phyloP scores from a whole-genome alignment of 2,888 invertebrate species.

The Cosmopolites sordidus region DNA sequence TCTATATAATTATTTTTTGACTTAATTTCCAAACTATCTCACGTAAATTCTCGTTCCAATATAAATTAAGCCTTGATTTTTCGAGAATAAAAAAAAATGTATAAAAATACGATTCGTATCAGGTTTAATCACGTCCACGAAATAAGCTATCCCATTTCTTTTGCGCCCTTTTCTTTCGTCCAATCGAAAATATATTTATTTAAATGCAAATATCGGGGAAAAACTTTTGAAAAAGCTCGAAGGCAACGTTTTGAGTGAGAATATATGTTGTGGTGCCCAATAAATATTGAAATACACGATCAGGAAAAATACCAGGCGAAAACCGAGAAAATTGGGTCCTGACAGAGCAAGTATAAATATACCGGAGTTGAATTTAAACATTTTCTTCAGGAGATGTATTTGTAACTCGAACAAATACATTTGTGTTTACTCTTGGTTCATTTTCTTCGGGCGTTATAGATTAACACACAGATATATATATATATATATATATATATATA shows the following conservation, averaged over 20 bases:
- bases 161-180: neutral
- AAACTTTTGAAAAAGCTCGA: constrained; percentile 1
- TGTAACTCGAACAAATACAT: too few species aligned
- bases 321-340: constrained; percentile 2
- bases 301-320: neutral
- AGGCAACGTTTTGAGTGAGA: constrained; percentile 15
- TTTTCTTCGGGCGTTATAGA: too few species aligned
- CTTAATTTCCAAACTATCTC: too few species aligned
- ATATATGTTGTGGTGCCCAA: constrained; percentile 19
- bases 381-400: neutral
- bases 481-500: too few species aligned
- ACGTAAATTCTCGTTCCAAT: too few species aligned
- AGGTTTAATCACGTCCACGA: neutral
- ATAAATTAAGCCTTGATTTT: too few species aligned
- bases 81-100: too few species aligned
- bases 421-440: too few species aligned
- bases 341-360: neutral
- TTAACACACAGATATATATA: too few species aligned
- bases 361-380: neutral
- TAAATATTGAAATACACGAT: constrained; percentile 7
- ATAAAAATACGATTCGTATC: neutral
- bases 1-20: too few species aligned
- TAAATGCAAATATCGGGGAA: constrained; percentile 2
- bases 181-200: neutral
- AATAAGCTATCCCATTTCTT: neutral